Base-by-base conservation (phyloP, 2,797 vertebrate species). In the Onychomys torridus region DNA sequence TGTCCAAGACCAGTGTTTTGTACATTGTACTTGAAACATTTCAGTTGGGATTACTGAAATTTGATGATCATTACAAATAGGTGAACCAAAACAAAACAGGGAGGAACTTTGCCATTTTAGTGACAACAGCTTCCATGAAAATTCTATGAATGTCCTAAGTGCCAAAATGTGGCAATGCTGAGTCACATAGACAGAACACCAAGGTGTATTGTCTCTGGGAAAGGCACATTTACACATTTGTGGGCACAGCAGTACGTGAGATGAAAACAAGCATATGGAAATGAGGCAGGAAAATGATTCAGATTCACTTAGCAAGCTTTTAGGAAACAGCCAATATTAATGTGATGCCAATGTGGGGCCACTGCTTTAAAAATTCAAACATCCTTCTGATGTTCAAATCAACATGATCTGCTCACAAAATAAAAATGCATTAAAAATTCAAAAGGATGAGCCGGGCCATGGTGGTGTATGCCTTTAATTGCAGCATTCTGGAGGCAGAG, bases 161-260 rank as follows among this genome's bases (percentile, higher is more conserved):
- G 81, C 59, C 89, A 87, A 71, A 94, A 82, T 32, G 5, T 63
- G n/a, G 19, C 63, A 92, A 0, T 79, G 61, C 14, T 85, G 87
- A 94, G 94, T 59, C 92, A 75, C 32, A 94, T n/a, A 40, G 7
- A 16, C 75, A 65, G 93, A 93, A 94, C 49, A 10, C 79, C 65
- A 89, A 93, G 67, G 37, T 79, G 91, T 94, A 92, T 92, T 65
- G 75, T 76, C 67, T 40, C 40, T 11, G 29, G 8, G 27, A 71
- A 96, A 9, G 63, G 29, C 63, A 83, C 96, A 95, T 13, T 96
- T 61, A 92, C 21, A 97, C 96, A 95, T 67, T 96, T 90, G 90
- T 23, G 12, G 73, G 96, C 83, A 59, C 9, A 77, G 73, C 34
- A 93, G 96, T 89, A 97, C 89, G 19, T 13, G 96, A 57, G 2